Base-by-base conservation (phyloP, 2,113 vertebrate genomes). In the Parus major region DNA sequence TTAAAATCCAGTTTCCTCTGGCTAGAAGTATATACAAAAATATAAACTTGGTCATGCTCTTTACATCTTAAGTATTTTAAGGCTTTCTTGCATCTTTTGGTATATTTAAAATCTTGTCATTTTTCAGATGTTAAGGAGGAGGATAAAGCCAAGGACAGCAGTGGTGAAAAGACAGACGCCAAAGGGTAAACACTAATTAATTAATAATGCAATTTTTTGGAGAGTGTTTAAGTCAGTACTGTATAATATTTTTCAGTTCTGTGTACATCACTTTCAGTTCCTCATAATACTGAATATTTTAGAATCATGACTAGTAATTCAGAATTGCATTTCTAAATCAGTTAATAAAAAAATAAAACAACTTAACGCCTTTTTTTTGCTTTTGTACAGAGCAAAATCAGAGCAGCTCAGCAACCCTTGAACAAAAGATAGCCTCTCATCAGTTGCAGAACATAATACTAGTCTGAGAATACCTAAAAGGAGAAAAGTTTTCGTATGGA, bases 61-160 rank as follows among this genome's bases (percentile, higher is more conserved):
- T 89, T 60, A 31, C 5, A 64, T 69, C 33, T 41, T 13, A 46
- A 66, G 17, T 66, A 22, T 49, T 70, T 63, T 59, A 39, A 81
- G 15, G 11, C 41, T 72, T 85, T 91, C 42, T 81, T 55, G 13
- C 41, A 16, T 86, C 31, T 82, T 52, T 75, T 46, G 14, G 1
- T 53, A 7, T 59, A 84, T 42, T 89, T 72, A 36, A 81, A 84
- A 53, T 65, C 53, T 84, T 76, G 10, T 52, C 61, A 31, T 88
- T 92, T 96, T 97, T 82, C 96, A 99, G 99, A 99, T 95, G 97
- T 98, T 78, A 99, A 99, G 92, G 99, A 99, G 64, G 99, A 99
- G 84, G 99, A 99, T 88, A 99, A 99, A 97, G 95, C 97, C 33
- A 99, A 99, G 97, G 99, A 99, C 91, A 97, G 71, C 93, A 98